Percentiles rank a stretch among this genome's conserved stretches.
Evolutionary conservation across 1,140 invertebrate species (phyloP).

Genomic region (Diorhabda elongata): DNA sequence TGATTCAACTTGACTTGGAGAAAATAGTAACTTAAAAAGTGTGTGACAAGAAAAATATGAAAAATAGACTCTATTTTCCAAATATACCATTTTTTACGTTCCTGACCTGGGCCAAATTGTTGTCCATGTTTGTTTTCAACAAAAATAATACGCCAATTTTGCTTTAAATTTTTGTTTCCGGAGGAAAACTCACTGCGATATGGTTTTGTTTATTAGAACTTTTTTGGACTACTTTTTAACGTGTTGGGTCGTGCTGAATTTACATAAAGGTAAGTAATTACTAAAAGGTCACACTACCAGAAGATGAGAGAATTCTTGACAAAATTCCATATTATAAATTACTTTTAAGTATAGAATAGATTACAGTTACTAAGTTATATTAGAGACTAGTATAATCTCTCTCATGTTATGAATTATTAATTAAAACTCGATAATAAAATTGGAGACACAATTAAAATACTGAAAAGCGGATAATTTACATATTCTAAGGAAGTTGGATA

Average conservation of each 20-base stretch:
- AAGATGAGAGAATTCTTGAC: too few relatives aligned
- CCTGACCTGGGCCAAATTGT: conserved; percentile 26
- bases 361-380: too few relatives aligned
- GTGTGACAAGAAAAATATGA: background rate
- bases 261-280: conserved; percentile 5
- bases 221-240: background rate
- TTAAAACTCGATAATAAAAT: too few relatives aligned
- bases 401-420: too few relatives aligned
- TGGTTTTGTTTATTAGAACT: background rate
- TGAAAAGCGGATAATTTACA: too few relatives aligned
- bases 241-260: background rate
- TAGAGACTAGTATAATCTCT: too few relatives aligned
- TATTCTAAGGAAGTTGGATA: too few relatives aligned
- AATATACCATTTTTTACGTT: conserved; percentile 6
- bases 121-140: conserved; percentile 22
- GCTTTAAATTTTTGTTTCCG: conserved; percentile 8
- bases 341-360: too few relatives aligned
- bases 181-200: background rate
- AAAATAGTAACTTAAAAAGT: background rate
- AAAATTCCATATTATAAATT: too few relatives aligned
- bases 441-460: too few relatives aligned
- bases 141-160: conserved; percentile 20
- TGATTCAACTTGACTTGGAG: background rate
- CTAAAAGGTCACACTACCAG: background rate
- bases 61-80: background rate